Percentiles rank a stretch among this genome's conserved stretches.
phyloP scores from a whole-genome alignment of 2,113 vertebrate species.

The Lasiurus cinereus region DNA sequence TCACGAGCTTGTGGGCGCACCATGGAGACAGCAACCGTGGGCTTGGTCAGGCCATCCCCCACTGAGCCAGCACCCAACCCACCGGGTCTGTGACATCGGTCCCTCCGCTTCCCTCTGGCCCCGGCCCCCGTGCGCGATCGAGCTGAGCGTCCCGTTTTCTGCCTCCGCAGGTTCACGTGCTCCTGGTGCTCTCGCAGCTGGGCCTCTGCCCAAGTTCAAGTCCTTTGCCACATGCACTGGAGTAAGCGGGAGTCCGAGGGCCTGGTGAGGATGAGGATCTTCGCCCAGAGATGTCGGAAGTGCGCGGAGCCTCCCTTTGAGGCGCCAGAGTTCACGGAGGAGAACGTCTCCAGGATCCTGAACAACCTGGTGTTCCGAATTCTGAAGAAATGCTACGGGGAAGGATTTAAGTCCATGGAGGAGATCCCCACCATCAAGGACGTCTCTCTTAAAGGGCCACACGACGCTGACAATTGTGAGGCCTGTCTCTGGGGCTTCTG shows the following conservation, averaged over 20 bases:
- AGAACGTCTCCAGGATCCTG: slow-evolving; percentile 84
- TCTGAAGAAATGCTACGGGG: slow-evolving; percentile 85
- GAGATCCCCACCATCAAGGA: not conserved
- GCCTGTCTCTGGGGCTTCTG: slow-evolving; percentile 85
- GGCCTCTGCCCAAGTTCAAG: slow-evolving; percentile 85
- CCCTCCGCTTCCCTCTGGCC: not conserved
- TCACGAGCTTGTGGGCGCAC: not conserved
- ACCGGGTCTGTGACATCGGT: rapidly evolving
- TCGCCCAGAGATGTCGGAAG: slow-evolving; percentile 85
- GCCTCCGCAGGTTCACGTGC: slow-evolving; percentile 86
- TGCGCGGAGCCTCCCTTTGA: slow-evolving; percentile 76
- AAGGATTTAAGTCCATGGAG: not conserved
- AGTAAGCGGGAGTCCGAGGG: not conserved
- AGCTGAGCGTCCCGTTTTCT: not conserved
- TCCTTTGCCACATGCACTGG: slow-evolving; percentile 83
- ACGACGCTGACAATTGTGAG: slow-evolving; percentile 88
- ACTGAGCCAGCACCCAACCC: rapidly evolving
- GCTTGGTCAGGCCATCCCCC: rapidly evolving
- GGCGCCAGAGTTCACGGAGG: slow-evolving; percentile 61
- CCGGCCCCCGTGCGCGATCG: not conserved
- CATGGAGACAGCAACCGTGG: rapidly evolving
- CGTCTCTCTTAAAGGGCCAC: slow-evolving; percentile 79
- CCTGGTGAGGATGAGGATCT: slow-evolving; percentile 83
- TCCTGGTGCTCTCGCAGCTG: slow-evolving; percentile 83
- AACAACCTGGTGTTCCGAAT: slow-evolving; percentile 87